These are phyloP conservation scores for Cheilosia vulpina DNA, from an alignment of 2,888 invertebrate genomes.

Conservation along the genomic window DNA sequence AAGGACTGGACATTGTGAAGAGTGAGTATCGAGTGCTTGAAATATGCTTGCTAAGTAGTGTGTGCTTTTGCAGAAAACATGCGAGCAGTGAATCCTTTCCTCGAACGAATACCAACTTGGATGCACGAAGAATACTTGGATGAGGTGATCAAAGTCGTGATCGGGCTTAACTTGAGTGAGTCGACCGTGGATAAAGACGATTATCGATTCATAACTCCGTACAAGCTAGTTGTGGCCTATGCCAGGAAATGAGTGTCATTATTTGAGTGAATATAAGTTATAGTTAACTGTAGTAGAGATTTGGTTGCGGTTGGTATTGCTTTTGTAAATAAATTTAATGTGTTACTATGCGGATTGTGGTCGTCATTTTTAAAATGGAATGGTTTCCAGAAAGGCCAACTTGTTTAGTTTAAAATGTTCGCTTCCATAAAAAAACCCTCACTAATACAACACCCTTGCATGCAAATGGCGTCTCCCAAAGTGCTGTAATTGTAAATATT, in stretches of 20 bases:
- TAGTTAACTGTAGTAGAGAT: background rate
- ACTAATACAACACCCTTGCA: background rate
- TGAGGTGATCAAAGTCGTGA: conserved; percentile 85
- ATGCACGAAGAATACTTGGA: conserved; percentile 86
- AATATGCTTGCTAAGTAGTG: conserved; percentile 13
- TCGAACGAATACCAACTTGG: conserved; percentile 86
- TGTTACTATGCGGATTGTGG: background rate
- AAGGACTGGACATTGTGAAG: conserved; percentile 85
- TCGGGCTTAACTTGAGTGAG: conserved; percentile 81
- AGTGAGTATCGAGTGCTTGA: conserved; percentile 82
- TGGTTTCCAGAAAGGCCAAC: too few species aligned
- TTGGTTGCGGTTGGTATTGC: background rate
- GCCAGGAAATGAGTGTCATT: conserved; percentile 81
- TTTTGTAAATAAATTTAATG: conserved; percentile 21
- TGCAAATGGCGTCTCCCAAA: background rate
- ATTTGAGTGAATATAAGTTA: background rate
- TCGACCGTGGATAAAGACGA: conserved; percentile 82
- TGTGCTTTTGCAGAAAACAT: conserved; percentile 85
- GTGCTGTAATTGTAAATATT: conserved; percentile 1
- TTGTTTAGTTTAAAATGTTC: too few species aligned
- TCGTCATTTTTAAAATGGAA: too few species aligned
- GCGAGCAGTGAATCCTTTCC: conserved; percentile 89
- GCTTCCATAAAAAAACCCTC: background rate
- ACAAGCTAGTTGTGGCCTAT: conserved; percentile 84
- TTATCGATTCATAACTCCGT: conserved; percentile 84